Evolutionary conservation across 2,797 vertebrate species (phyloP).

Genomic region (Lateolabrax maculatus): DNA sequence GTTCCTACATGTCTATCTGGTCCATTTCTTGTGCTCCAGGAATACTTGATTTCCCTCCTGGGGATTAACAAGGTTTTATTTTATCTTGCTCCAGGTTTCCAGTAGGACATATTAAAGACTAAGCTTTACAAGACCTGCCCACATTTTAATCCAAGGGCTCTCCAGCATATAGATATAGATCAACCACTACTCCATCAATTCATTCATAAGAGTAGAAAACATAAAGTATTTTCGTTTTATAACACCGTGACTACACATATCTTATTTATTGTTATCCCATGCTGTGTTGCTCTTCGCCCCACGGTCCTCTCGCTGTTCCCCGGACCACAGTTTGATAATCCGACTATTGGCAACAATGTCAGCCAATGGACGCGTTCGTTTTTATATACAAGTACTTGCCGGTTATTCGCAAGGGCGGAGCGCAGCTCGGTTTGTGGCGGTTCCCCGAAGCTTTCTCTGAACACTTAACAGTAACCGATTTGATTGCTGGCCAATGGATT

Average conservation of each 20-base stretch:
- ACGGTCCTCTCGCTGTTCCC: neutral
- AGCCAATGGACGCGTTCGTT: slow-evolving; percentile 17
- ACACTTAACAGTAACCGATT: neutral
- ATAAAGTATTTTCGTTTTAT: neutral
- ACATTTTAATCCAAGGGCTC: neutral
- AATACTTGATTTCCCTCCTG: neutral
- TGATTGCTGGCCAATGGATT: fast-evolving
- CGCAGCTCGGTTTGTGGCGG: fast-evolving
- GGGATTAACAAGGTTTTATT: neutral
- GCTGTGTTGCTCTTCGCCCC: neutral
- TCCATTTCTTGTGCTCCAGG: neutral
- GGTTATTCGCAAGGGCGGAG: neutral
- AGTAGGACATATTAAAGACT: neutral
- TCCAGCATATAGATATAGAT: neutral
- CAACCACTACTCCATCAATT: neutral
- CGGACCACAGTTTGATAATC: neutral
- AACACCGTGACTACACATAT: neutral
- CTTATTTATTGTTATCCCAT: neutral
- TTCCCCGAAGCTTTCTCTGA: neutral
- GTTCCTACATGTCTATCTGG: neutral
- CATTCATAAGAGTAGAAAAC: too few species aligned
- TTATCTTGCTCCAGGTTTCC: neutral
- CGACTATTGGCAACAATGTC: neutral
- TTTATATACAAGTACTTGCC: fast-evolving
- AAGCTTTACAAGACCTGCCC: neutral